Evolutionary conservation across 2,797 vertebrate genomes (phyloP), one percentile per base, ranked within the genome.

Genomic region (Balearica regulorum): DNA sequence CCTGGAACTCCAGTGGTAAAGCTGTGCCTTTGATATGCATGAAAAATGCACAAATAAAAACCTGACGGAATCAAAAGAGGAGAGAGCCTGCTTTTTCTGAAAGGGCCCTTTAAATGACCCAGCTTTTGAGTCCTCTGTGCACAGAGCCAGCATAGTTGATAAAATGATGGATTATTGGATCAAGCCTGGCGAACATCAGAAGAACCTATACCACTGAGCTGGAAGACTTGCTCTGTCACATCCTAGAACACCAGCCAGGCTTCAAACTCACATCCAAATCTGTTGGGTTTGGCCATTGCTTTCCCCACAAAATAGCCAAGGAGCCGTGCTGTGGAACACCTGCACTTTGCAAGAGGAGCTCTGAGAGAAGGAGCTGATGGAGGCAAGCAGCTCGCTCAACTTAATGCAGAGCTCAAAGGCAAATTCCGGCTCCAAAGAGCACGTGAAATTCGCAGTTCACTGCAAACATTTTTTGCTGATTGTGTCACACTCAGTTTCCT

Each of bases 401-500:
- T 58, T 16, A 24, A 79, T 8, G 28, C 57, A 61, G 80, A 95
- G 69, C 95, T 95, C 8, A n/a, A 64, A 83, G 87, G 77, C 5
- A 1, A 94, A 89, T 91, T 81, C 88, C 9, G 0, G 66, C 90
- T 97, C 79, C 83, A 82, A 83, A 15, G 70, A 95, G 80, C 87
- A 65, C 41, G 73, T 8, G 86, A 82, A 94, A 87, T 86, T n/a
- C 89, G 87, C 92, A 88, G 95, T 12, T 94, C 1, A 1, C 62
- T 83, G 83, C 82, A 91, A 90, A 92, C 7, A 2, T 9, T 76
- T 95, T 93, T 65, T 92, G 92, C 95, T 96, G 96, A 97, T 92
- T 93, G 87, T 92, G 94, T 92, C 96, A 97, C 95, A 91, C 90
- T 92, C 88, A 4, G 88, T 87, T 96, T 97, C 93, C 94, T 92